A percentile compares a stretch with the other conserved stretches of the same genome.
Conservation (phyloP, 1,140 invertebrate species). For the Bombus confusus region DNA sequence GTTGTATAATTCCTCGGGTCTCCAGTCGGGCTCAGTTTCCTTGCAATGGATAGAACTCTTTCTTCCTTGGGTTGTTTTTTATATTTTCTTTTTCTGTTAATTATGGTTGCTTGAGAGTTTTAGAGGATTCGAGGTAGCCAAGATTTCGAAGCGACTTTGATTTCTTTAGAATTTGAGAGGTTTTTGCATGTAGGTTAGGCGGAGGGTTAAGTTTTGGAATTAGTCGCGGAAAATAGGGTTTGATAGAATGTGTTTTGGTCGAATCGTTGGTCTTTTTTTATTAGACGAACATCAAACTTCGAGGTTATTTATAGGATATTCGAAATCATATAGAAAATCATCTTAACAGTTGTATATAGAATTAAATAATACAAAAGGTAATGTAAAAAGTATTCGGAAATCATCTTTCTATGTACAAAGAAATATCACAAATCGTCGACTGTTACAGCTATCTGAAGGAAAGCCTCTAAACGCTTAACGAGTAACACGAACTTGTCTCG, state of each 20-base stretch:
- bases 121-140: not conserved
- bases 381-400: too few species aligned
- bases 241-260: too few species aligned
- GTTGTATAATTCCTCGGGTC: not conserved
- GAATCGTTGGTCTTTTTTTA: not conserved
- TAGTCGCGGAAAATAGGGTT: too few species aligned
- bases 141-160: too few species aligned
- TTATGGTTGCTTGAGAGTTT: not conserved
- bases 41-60: not conserved
- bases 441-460: not conserved
- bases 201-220: too few species aligned
- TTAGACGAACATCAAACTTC: not conserved
- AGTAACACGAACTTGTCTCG: not conserved
- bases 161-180: too few species aligned
- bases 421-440: not conserved
- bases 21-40: not conserved
- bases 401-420: not conserved
- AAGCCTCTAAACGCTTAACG: not conserved
- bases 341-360: not conserved
- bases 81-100: not conserved
- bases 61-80: not conserved
- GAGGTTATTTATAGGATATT: not conserved
- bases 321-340: not conserved
- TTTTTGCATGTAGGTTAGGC: too few species aligned
- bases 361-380: not conserved